phyloP scores from a whole-genome alignment of 2,797 vertebrate genomes.

The Myoxocephalus aenaeus region DNA sequence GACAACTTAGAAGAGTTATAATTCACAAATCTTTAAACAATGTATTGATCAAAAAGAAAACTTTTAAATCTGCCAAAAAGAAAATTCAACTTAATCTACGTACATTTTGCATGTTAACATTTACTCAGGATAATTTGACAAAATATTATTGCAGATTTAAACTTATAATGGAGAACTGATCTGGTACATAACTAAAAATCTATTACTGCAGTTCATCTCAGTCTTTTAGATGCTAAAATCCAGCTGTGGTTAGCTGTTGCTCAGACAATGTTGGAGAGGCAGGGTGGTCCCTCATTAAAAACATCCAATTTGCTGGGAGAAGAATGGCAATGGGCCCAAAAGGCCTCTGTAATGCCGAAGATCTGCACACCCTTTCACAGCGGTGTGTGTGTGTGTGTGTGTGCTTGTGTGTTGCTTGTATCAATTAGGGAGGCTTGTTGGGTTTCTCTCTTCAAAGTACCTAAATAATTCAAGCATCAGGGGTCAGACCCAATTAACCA shows the following conservation, averaged over 20 bases:
- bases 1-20: not conserved
- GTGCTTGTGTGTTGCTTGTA: constrained; percentile 64
- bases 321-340: constrained; percentile 71
- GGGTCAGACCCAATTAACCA: constrained; percentile 78
- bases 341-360: constrained; percentile 49
- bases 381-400: constrained; percentile 32
- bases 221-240: constrained; percentile 62
- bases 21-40: too few relatives aligned
- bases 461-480: constrained; percentile 83
- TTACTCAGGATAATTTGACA: constrained; percentile 2
- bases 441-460: constrained; percentile 77
- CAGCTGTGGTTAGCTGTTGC: constrained; percentile 66
- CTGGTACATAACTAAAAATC: constrained; percentile 37
- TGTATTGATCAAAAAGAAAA: not conserved
- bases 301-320: constrained; percentile 69
- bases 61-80: not conserved
- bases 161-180: constrained; percentile 29
- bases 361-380: constrained; percentile 63
- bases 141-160: constrained; percentile 22
- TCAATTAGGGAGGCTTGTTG: constrained; percentile 79
- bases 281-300: constrained; percentile 80
- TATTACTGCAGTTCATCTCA: constrained; percentile 54
- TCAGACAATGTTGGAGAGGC: constrained; percentile 64
- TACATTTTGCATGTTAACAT: not conserved
- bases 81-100: not conserved